A percentile compares a stretch with the other conserved stretches of the same genome.
Evolutionary conservation across 2,797 vertebrate genomes (phyloP).

Genomic region (Gymnocypris eckloni): DNA sequence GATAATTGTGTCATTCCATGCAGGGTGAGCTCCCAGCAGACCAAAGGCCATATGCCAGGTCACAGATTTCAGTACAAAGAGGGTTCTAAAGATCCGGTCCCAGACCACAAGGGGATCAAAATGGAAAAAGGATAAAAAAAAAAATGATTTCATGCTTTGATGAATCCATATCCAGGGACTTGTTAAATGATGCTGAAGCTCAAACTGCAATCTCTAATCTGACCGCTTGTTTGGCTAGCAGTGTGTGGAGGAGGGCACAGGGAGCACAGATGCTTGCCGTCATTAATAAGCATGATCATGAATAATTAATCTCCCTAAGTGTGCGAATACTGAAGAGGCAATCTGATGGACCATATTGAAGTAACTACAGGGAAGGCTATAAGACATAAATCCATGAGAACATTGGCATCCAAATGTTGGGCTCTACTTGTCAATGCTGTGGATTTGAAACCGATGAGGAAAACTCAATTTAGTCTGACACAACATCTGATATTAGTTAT

Average conservation of each 20-base stretch:
- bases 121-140: conserved; percentile 61
- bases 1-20: conserved; percentile 41
- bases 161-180: conserved; percentile 43
- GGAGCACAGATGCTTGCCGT: conserved; percentile 71
- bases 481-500: neutral
- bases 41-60: conserved; percentile 60
- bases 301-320: conserved; percentile 78
- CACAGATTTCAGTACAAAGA: conserved; percentile 32
- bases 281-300: conserved; percentile 84
- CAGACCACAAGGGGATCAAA: conserved; percentile 66
- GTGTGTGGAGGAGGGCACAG: conserved; percentile 55
- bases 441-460: neutral
- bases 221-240: conserved; percentile 25
- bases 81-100: conserved; percentile 48
- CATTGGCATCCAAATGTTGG: neutral
- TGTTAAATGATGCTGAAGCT: conserved; percentile 41
- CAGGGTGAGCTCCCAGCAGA: conserved; percentile 20
- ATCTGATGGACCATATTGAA: conserved; percentile 57
- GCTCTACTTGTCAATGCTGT: neutral
- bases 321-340: conserved; percentile 61
- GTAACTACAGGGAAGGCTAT: conserved; percentile 44
- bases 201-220: conserved; percentile 41
- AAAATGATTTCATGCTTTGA: conserved; percentile 49
- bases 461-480: neutral
- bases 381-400: conserved; percentile 20